Evolutionary conservation across 2,888 invertebrate genomes (phyloP).

Genomic region (Rhimphoctona megacephalus): DNA sequence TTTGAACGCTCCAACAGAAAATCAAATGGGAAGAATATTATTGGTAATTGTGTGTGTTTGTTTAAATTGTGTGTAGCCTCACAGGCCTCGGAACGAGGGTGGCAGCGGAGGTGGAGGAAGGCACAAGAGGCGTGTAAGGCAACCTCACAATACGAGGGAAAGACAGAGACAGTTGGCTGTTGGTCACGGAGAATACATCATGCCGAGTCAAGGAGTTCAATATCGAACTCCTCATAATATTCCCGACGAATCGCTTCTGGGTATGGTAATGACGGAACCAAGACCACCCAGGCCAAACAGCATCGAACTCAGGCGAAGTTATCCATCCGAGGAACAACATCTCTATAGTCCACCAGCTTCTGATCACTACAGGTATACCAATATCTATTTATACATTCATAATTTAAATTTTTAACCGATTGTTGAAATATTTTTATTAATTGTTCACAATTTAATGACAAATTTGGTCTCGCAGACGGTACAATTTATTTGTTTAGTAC

Average conservation of each 20-base stretch:
- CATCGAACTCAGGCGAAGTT: slow-evolving; percentile 91
- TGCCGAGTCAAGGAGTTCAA: slow-evolving; percentile 88
- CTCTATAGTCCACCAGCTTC: slow-evolving; percentile 83
- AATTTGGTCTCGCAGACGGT: too few relatives aligned
- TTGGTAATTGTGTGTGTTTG: slow-evolving; percentile 32
- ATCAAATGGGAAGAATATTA: background rate
- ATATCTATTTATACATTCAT: too few relatives aligned
- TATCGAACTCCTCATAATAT: slow-evolving; percentile 87
- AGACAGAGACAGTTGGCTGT: slow-evolving; percentile 93
- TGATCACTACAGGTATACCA: slow-evolving; percentile 81
- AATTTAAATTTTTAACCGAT: too few relatives aligned
- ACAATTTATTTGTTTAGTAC: too few relatives aligned
- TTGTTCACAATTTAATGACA: too few relatives aligned
- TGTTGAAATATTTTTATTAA: too few relatives aligned
- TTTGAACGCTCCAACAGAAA: slow-evolving; percentile 21
- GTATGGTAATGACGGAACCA: slow-evolving; percentile 87
- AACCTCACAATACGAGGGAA: slow-evolving; percentile 95
- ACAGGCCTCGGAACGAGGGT: slow-evolving; percentile 87
- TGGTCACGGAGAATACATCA: slow-evolving; percentile 94
- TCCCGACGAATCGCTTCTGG: slow-evolving; percentile 85
- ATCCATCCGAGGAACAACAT: slow-evolving; percentile 84
- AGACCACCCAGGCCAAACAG: slow-evolving; percentile 94
- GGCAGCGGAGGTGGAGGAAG: slow-evolving; percentile 88
- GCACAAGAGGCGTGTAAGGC: slow-evolving; percentile 92
- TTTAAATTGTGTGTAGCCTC: slow-evolving; percentile 84